Conservation (phyloP, 92 coral and sea anemone species). For the Zoanthus sansibaricus region DNA sequence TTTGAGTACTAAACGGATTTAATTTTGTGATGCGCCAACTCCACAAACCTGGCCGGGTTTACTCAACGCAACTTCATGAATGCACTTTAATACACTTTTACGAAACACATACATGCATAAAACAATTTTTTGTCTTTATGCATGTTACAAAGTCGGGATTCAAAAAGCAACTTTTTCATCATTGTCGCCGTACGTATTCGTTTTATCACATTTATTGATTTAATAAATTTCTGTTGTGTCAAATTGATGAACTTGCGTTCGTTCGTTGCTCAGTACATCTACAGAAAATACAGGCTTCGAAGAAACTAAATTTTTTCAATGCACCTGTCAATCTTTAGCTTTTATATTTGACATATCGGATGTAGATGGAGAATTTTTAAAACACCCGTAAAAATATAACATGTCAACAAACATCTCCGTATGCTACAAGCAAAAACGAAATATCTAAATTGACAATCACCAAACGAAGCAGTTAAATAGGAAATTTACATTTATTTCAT, state of each 20-base stretch:
- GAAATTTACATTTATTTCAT: neutral
- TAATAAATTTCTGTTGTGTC: neutral
- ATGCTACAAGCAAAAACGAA: neutral
- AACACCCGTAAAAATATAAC: neutral
- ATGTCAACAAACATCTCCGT: constrained; percentile 5
- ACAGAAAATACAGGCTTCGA: neutral
- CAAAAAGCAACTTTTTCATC: neutral
- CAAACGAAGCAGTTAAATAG: neutral
- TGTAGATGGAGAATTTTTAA: neutral
- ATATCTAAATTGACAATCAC: neutral
- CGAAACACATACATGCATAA: no score
- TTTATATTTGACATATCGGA: constrained; percentile 1
- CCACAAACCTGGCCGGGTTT: no score
- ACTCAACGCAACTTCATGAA: no score
- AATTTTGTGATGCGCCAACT: no score
- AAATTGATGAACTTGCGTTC: no score
- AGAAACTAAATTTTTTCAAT: neutral
- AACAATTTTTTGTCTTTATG: no score
- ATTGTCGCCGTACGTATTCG: neutral
- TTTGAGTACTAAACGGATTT: no score
- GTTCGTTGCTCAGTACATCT: no score
- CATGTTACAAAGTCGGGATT: no score
- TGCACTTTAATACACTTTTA: no score
- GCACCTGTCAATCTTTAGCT: constrained; percentile 22
- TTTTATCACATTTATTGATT: neutral